Percentiles rank a stretch among this genome's conserved stretches.
phyloP scores from a whole-genome alignment of 1,140 invertebrate genomes.

The Maconellicoccus hirsutus region DNA sequence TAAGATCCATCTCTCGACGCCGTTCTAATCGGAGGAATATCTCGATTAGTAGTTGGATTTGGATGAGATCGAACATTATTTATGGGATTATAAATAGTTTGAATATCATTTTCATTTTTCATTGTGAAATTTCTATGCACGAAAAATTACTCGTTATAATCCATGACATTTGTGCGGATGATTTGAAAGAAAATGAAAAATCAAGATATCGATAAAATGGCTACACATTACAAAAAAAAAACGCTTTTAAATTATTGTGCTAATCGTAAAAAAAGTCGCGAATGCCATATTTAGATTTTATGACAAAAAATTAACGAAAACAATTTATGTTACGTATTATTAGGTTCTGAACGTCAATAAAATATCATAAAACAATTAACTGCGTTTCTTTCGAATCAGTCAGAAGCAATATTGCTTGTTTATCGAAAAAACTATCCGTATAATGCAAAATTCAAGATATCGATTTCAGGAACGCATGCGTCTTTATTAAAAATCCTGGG shows the following conservation, averaged over 20 bases:
- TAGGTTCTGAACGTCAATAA: neutral
- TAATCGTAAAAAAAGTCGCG: no score
- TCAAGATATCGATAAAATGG: no score
- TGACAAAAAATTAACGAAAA: no score
- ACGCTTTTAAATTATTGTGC: no score
- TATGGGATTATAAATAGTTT: conserved; percentile 25
- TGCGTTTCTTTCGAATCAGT: neutral
- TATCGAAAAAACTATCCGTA: neutral
- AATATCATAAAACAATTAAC: neutral
- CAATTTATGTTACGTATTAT: no score
- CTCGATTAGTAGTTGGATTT: neutral
- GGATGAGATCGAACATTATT: conserved; percentile 18
- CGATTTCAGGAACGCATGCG: conserved; percentile 6
- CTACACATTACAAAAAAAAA: no score
- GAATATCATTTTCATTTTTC: conserved; percentile 26
- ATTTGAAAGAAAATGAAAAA: no score
- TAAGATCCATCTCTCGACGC: conserved; percentile 6
- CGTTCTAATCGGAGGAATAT: neutral
- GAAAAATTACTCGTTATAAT: no score
- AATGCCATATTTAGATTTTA: no score
- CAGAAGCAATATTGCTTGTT: neutral
- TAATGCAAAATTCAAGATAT: neutral
- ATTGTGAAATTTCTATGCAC: neutral
- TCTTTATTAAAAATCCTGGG: neutral
- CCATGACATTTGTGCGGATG: no score